Evolutionary conservation across 2,888 invertebrate species (phyloP).

Genomic region (Parnassius apollo): DNA sequence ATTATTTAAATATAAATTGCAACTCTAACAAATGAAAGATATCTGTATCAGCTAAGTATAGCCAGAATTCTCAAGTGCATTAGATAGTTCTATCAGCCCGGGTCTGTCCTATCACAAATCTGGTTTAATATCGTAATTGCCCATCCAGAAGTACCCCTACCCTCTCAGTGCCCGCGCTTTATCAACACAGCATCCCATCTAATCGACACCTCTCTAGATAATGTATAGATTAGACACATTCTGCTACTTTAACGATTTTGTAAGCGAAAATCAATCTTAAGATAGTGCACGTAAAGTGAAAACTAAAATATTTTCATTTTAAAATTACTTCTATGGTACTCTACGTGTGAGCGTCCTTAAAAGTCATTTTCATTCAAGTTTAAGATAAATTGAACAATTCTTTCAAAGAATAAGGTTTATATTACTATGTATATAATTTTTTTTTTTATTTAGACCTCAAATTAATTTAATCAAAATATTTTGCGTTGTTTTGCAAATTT

Average conservation of each 20-base stretch:
- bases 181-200: slow-evolving; percentile 27
- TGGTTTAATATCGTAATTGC: slow-evolving; percentile 37
- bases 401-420: neutral
- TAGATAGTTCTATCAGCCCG: slow-evolving; percentile 10
- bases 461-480: no score
- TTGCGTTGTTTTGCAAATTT: no score
- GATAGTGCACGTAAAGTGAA: neutral
- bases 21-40: neutral
- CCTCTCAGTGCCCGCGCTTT: slow-evolving; percentile 18
- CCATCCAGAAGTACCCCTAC: slow-evolving; percentile 15
- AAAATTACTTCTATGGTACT: neutral
- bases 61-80: neutral
- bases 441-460: no score
- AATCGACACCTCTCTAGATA: slow-evolving; percentile 32
- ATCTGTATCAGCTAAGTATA: neutral
- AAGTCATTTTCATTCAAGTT: neutral
- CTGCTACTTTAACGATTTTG: neutral
- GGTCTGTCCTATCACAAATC: slow-evolving; percentile 20
- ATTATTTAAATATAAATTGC: neutral
- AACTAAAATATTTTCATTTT: neutral
- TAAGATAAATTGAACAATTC: neutral
- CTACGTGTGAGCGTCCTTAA: neutral
- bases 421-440: no score
- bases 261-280: slow-evolving; percentile 9
- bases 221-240: slow-evolving; percentile 34